Evolutionary conservation across 2,888 invertebrate species (phyloP), one percentile per base, ranked within the genome.

Genomic region (Sussaba pulchella): DNA sequence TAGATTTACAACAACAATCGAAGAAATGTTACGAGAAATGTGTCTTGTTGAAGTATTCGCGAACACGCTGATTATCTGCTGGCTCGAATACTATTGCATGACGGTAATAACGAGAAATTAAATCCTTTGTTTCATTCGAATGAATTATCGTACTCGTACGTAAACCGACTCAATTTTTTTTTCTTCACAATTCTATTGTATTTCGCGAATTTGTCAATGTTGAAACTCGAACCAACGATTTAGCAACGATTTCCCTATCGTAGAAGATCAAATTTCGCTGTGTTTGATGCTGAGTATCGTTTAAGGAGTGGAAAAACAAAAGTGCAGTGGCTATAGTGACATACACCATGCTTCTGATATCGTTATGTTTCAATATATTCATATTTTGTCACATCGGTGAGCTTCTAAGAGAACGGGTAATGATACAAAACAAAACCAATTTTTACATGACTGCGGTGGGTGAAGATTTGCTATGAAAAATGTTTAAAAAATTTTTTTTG

Each of bases 331-430:
- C 59, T 0, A 31, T 73, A 36, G 50, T 82, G 43, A 79, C 77
- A 12, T 82, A 74, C 21, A 36, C 64, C 10, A 47, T 75, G 14
- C 21, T 79, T n/a, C 64, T 82, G 3, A 41, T 70, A 9, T 76
- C 79, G 14, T 64, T 82, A 17, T 74, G 66, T 10, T 82, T 80
- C 66, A 80, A 73, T 66, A 80, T 80, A 50, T 77, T 77, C 43
- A 80, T 80, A 47, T 76, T 74, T 45, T 82, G 82, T 31, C 74
- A 57, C 5, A 82, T 80, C 21, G 90, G 89, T 0, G 88, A 90
- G 74, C 80, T 88, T 31, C 78, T 89, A 1, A 84, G 83, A 1
- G 87, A 88, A 61, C 78, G 89, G 84, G 89, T 89, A 85, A 41
- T 9, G 52, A 39, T 31, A 31, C 2, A 1, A 36, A 1, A 41